Base-by-base conservation (phyloP, 1,140 invertebrate species). In the Drosophila ohnishii region DNA sequence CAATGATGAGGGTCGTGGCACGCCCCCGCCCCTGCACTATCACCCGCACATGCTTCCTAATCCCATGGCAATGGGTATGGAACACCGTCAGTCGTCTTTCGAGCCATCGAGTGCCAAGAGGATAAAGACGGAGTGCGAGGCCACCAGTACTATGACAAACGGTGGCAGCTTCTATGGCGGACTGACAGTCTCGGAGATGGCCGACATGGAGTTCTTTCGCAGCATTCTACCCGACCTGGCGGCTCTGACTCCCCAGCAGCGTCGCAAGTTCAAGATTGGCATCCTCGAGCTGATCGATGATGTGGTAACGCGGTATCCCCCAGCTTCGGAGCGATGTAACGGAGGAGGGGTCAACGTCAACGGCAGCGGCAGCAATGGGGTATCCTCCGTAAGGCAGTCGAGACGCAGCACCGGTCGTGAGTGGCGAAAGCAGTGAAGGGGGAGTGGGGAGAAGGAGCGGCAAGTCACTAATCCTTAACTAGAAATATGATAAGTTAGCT, bases 131-230 rank as follows among this genome's bases (percentile, higher is more conserved):
- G 86, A 91, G 40, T 89, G 85, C 53, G 79, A 90, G 37, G 69
- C 79, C 8, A 78, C 74, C 42, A 75, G 74, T 30, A 75, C 77
- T 2, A 75, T 70, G 14, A 63, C 72, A 25, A 69, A 61, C 42
- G 70, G 77, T 5, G 62, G 61, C 5, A 37, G 47, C 19, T 75
- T 75, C 44, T 78, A 53, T 32, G 69, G 69, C n/a, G 73, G 75
- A 6, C 64, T 82, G 5, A 81, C 71, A 28, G 70, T 44, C 9
- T 75, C 71, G 3, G 90, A 91, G 55, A 39, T 86, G 47, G 72
- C 90, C 30, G 90, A 91, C 61, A 89, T 91, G 85, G 90, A 91
- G 51, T 91, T 91, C 82, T 91, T 91, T 34, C 81, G 90, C 16
- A 91, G 90, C 73, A 80, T 91, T 39, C 56, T 91, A 10, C 90